phyloP scores from a whole-genome alignment of 2,797 vertebrate species.

The Sebastes alutus region DNA sequence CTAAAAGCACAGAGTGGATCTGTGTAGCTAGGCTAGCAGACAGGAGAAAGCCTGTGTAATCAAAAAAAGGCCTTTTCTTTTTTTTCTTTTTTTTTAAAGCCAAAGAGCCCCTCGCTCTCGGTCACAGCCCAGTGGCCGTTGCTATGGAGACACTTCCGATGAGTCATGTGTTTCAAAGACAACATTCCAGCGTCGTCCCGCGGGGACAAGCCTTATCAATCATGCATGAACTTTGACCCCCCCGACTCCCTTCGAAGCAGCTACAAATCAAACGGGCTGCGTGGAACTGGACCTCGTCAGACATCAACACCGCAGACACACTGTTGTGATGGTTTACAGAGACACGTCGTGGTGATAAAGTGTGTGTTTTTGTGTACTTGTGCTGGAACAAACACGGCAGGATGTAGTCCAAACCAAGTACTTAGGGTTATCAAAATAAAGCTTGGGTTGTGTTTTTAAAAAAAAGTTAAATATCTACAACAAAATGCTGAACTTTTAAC shows the following conservation, averaged over 20 bases:
- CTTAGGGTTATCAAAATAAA: not conserved
- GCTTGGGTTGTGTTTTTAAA: not conserved
- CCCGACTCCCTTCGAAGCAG: not conserved
- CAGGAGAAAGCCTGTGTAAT: slow-evolving; percentile 68
- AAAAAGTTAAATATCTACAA: not conserved
- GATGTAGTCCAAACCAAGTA: not conserved
- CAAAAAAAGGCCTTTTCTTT: slow-evolving; percentile 16
- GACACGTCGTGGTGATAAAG: not conserved
- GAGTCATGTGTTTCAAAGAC: slow-evolving; percentile 68
- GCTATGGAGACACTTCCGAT: slow-evolving; percentile 63
- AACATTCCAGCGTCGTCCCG: slow-evolving; percentile 65
- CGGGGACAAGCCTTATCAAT: slow-evolving; percentile 59
- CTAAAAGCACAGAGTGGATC: slow-evolving; percentile 69
- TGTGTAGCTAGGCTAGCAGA: slow-evolving; percentile 45
- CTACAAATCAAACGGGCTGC: slow-evolving; percentile 41
- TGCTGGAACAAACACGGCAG: not conserved
- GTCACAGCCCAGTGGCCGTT: slow-evolving; percentile 50
- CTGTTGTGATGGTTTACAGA: slow-evolving; percentile 8
- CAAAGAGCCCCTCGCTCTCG: slow-evolving; percentile 17
- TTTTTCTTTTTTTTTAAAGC: not conserved
- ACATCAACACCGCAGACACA: not conserved
- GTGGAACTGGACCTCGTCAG: slow-evolving; percentile 23
- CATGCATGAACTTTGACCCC: slow-evolving; percentile 65
- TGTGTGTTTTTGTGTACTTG: not conserved
- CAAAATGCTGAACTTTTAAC: not conserved